Base-by-base conservation (phyloP, 2,888 invertebrate species). In the Dryobota labecula region DNA sequence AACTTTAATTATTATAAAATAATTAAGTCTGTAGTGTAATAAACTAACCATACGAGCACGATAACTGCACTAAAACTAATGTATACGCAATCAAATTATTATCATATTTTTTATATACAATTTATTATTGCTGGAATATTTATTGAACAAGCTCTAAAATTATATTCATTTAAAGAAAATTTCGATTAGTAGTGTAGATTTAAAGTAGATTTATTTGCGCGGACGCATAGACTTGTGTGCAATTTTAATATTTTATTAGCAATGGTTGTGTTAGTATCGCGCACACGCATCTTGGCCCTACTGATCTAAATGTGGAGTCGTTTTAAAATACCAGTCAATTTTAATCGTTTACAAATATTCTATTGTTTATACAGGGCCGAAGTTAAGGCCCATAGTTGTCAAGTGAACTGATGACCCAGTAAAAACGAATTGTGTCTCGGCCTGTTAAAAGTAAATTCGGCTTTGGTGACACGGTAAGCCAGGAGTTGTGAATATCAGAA, bases 401-500 rank as follows among this genome's bases (percentile, higher is more conserved):
- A 24, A 41, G 20, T 30, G 38, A 72, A 51, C 41, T 60, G 15
- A 45, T 24, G 13, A 41, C 54, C 24, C 54, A 24, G 13, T 27
- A n/a, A 15, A 60, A 45, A 51, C 36, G 33, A 74, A 33, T 43
- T 43, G 11, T 58, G 36, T 56, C 13, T 43, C 36, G 57, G 53
- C 18, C 67, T 67, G 30, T 41, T 47, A 13, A 41, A 54, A 24
- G 20, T 51, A 41, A 54, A 61, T 64, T 73, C 62, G 70, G 68
- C 65, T 61, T 72, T 79, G 67, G 38, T 53, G 67, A 73, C 66
- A 70, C 74, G 67, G 61, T 73, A 58, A 53, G 64, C 72, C 80
- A 71, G 90, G 92, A 91, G 92, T 92, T 94, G 92, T 92, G 92
- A 94, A 92, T 93, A 91, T 92, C 91, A 90, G 90, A 92, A 90